Conservation (phyloP, 2,797 vertebrate genomes). For the Myioborus miniatus region DNA sequence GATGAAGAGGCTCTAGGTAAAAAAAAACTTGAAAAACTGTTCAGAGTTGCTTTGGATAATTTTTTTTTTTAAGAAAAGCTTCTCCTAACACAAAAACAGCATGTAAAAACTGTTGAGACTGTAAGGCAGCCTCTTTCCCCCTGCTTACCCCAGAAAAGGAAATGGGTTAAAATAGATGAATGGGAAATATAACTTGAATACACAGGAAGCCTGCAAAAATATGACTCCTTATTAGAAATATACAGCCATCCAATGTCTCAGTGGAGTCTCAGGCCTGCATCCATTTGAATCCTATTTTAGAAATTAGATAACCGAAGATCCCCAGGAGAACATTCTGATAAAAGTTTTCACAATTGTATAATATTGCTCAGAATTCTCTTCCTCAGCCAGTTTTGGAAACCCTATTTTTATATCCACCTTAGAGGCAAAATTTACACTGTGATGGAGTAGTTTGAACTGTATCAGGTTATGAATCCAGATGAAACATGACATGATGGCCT, state of each 20-base stretch:
- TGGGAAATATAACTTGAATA: not conserved
- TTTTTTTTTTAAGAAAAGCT: not conserved
- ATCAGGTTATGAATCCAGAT: not conserved
- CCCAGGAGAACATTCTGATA: not conserved
- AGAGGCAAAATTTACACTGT: not conserved
- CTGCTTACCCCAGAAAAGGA: not conserved
- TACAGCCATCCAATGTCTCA: not conserved
- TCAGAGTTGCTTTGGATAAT: not conserved
- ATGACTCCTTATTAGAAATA: not conserved
- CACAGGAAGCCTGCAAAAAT: not conserved
- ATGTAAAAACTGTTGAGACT: not conserved
- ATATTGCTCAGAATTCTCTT: not conserved
- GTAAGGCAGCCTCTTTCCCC: not conserved
- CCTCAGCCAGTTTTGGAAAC: not conserved
- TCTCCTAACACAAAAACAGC: not conserved
- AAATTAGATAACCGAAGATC: not conserved
- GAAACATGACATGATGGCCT: not conserved
- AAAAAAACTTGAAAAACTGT: not conserved
- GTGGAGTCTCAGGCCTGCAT: not conserved
- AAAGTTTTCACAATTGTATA: not conserved
- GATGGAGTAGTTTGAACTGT: not conserved
- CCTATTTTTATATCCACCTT: not conserved
- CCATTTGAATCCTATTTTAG: not conserved
- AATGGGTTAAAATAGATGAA: not conserved
- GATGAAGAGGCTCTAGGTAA: not conserved